Conservation (phyloP, 1,140 invertebrate genomes). For the Scaptomyza montana region DNA sequence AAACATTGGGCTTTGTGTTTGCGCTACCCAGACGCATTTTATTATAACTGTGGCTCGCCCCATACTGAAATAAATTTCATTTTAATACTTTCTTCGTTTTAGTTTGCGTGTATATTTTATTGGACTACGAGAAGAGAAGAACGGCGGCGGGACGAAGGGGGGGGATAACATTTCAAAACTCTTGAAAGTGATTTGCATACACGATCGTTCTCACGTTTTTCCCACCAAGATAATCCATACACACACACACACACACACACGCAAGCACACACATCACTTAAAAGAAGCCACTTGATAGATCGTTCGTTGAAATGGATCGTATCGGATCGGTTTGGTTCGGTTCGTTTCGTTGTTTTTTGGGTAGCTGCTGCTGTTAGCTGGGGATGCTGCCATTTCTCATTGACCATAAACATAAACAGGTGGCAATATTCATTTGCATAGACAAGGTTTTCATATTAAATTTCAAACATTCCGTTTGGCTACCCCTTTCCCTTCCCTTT, state of each 20-base stretch:
- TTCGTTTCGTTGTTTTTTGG: constrained; percentile 4
- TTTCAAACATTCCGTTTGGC: constrained; percentile 72
- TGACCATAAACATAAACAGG: constrained; percentile 79
- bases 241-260: constrained; percentile 4
- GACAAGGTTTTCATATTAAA: constrained; percentile 83
- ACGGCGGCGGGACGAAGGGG: neutral
- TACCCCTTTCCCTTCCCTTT: too few species aligned
- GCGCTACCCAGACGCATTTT: constrained; percentile 76
- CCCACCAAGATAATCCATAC: constrained; percentile 71
- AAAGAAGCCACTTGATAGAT: constrained; percentile 64
- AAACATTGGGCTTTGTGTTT: constrained; percentile 78
- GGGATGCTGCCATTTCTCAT: constrained; percentile 55
- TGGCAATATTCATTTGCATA: constrained; percentile 83
- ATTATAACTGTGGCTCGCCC: constrained; percentile 79
- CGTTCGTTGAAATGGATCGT: constrained; percentile 30
- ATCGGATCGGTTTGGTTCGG: constrained; percentile 14
- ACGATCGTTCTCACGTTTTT: constrained; percentile 73
- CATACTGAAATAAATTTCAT: constrained; percentile 77
- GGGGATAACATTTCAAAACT: constrained; percentile 10
- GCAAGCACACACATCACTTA: neutral
- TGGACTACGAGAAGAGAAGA: constrained; percentile 36
- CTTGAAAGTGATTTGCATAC: constrained; percentile 77
- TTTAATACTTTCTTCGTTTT: constrained; percentile 82
- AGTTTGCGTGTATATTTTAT: constrained; percentile 77
- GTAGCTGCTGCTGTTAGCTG: constrained; percentile 26